Evolutionary conservation across 1,140 invertebrate genomes (phyloP).

Genomic region (Xylocopa sonorina): DNA sequence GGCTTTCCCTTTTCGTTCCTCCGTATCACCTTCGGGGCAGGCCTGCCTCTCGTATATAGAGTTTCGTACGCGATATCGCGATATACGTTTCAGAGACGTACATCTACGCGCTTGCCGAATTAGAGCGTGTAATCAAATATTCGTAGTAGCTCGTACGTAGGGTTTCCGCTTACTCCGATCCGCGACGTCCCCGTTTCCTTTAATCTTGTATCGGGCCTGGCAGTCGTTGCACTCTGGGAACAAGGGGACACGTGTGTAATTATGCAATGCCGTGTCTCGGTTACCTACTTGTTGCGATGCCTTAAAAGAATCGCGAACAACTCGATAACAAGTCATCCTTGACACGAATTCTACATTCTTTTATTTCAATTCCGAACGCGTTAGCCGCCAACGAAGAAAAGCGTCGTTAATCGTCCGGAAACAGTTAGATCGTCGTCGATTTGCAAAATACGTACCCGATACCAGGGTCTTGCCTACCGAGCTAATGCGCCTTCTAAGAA

Average conservation of each 20-base stretch:
- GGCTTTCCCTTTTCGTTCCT: slow-evolving; percentile 50
- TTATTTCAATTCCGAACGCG: slow-evolving; percentile 1
- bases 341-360: slow-evolving; percentile 7
- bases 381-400: not conserved
- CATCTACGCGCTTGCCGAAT: slow-evolving; percentile 25
- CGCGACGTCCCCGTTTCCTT: not conserved
- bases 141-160: slow-evolving; percentile 11
- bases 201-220: not conserved
- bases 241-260: not conserved
- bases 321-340: slow-evolving; percentile 5
- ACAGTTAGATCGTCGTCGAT: not conserved
- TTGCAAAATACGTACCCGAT: not conserved
- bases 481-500: slow-evolving; percentile 30
- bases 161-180: slow-evolving; percentile 11
- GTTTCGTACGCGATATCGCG: slow-evolving; percentile 32
- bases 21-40: slow-evolving; percentile 41
- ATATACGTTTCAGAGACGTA: slow-evolving; percentile 36
- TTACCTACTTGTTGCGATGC: slow-evolving; percentile 18
- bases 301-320: slow-evolving; percentile 4
- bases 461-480: not conserved
- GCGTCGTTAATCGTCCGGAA: not conserved
- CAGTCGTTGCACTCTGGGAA: not conserved
- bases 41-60: slow-evolving; percentile 5
- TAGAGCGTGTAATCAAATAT: slow-evolving; percentile 52
- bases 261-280: not conserved